These are phyloP conservation scores for Pseudomyrmex sp. DNA, from an alignment of 1,140 invertebrate species.

Conservation along the genomic window DNA sequence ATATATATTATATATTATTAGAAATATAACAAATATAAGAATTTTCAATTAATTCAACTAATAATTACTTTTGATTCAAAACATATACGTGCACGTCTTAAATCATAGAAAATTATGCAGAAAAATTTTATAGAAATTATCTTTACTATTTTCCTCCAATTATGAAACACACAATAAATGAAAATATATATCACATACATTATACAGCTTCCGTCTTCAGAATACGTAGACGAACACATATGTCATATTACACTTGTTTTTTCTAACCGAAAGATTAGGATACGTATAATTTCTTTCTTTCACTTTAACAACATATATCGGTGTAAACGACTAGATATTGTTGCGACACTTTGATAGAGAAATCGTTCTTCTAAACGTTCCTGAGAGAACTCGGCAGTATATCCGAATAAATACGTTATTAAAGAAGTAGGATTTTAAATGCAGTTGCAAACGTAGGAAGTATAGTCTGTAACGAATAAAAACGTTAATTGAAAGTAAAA, in stretches of 20 bases:
- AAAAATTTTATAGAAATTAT: slow-evolving; percentile 60
- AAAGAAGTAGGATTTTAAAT: slow-evolving; percentile 11
- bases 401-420: slow-evolving; percentile 31
- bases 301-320: slow-evolving; percentile 51
- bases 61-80: slow-evolving; percentile 39
- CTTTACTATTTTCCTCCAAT: slow-evolving; percentile 46
- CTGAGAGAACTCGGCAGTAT: slow-evolving; percentile 67
- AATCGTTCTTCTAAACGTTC: slow-evolving; percentile 57
- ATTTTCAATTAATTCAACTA: slow-evolving; percentile 3
- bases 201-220: slow-evolving; percentile 25
- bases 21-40: slow-evolving; percentile 4
- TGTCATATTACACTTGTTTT: slow-evolving; percentile 33
- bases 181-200: slow-evolving; percentile 65
- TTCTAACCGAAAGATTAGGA: slow-evolving; percentile 53
- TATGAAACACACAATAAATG: slow-evolving; percentile 66
- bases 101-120: slow-evolving; percentile 59
- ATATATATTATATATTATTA: neutral
- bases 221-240: slow-evolving; percentile 36
- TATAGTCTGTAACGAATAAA: slow-evolving; percentile 1
- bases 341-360: slow-evolving; percentile 62
- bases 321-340: slow-evolving; percentile 71
- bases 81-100: slow-evolving; percentile 4
- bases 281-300: slow-evolving; percentile 27
- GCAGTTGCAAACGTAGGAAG: neutral
- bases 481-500: too few relatives aligned